phyloP scores from a whole-genome alignment of 2,113 vertebrate species.

The Marmota monax region DNA sequence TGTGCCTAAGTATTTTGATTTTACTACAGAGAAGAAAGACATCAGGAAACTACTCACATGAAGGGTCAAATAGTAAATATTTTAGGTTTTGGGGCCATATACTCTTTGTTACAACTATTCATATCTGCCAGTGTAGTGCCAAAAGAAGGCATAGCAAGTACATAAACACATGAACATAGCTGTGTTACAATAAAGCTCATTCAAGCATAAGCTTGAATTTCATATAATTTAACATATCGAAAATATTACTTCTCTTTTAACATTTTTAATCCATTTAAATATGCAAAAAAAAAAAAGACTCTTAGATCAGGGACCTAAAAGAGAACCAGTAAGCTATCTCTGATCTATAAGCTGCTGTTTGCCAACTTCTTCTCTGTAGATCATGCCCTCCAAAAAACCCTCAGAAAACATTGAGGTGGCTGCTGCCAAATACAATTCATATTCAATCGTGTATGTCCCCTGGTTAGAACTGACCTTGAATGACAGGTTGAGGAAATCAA shows the following conservation, averaged over 20 bases:
- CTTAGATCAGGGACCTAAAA: not conserved
- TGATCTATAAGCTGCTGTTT: rapidly evolving
- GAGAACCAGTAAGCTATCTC: not conserved
- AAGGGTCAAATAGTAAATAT: not conserved
- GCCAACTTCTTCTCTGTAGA: not conserved
- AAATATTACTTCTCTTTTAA: slow-evolving; percentile 26
- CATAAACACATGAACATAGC: not conserved
- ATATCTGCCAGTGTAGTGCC: not conserved
- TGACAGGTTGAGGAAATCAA: not conserved
- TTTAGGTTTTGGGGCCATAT: not conserved
- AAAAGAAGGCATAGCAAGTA: not conserved
- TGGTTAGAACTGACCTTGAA: not conserved
- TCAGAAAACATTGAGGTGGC: not conserved
- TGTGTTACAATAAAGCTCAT: not conserved
- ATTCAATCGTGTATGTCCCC: not conserved
- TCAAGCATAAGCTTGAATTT: not conserved
- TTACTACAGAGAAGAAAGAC: not conserved
- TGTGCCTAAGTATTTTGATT: not conserved
- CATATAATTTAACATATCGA: not conserved
- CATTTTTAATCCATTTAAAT: not conserved
- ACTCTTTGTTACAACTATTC: not conserved
- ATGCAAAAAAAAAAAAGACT: not conserved
- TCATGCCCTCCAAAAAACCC: not conserved
- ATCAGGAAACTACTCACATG: not conserved
- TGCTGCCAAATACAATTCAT: not conserved